A percentile compares a stretch with the other conserved stretches of the same genome.
Evolutionary conservation across 2,113 vertebrate species (phyloP).

Genomic region (Henicopernis longicauda): DNA sequence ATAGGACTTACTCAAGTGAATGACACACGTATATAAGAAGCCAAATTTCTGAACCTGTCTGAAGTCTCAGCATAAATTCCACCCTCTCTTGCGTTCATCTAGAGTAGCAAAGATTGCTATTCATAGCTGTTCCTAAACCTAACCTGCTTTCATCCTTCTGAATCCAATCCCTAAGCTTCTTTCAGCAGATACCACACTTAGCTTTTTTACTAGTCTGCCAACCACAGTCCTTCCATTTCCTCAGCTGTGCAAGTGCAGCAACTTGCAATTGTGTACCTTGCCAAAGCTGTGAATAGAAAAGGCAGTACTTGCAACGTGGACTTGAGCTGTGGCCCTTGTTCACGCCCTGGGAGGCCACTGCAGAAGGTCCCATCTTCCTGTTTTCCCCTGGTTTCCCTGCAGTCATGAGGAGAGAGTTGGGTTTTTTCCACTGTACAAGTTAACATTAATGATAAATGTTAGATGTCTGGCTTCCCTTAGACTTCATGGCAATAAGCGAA

Average conservation of each 20-base stretch:
- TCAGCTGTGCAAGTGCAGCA: not conserved
- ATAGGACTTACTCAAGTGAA: not conserved
- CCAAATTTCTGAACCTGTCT: not conserved
- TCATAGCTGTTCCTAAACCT: not conserved
- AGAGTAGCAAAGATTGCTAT: not conserved
- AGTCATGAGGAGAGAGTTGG: not conserved
- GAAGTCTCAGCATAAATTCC: not conserved
- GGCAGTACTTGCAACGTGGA: not conserved
- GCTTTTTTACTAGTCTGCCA: not conserved
- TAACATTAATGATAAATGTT: not conserved
- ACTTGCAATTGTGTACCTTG: not conserved
- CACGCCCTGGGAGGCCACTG: not conserved
- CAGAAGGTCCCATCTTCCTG: not conserved
- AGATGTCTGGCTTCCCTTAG: not conserved
- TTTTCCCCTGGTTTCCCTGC: not conserved
- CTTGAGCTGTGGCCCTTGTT: not conserved
- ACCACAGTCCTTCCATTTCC: not conserved
- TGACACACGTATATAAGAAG: fast-evolving
- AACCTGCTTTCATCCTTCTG: not conserved
- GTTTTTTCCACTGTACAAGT: not conserved
- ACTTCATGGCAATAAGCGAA: not conserved
- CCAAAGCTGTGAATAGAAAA: not conserved
- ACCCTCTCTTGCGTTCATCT: not conserved
- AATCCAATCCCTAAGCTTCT: not conserved
- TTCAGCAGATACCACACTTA: not conserved